Percentiles rank a stretch among this genome's conserved stretches.
These are phyloP conservation scores for Salvelinus namaycush DNA, from an alignment of 2,113 vertebrate genomes.

Conservation along the genomic window DNA sequence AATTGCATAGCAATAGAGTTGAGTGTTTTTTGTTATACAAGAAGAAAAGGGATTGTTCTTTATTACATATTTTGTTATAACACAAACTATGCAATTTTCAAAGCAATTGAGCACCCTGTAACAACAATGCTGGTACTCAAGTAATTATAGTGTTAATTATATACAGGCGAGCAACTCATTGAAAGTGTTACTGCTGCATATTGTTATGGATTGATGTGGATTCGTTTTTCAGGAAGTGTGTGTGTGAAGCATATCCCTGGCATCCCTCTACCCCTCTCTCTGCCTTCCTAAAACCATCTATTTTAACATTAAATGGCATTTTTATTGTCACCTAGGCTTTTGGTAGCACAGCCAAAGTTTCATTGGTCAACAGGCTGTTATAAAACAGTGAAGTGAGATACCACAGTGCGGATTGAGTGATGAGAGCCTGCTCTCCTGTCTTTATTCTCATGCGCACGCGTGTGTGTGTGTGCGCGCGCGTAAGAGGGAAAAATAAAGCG, in stretches of 20 bases:
- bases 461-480: neutral
- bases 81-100: too few species aligned
- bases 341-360: slow-evolving; percentile 63
- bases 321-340: slow-evolving; percentile 67
- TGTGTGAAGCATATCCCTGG: neutral
- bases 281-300: slow-evolving; percentile 52
- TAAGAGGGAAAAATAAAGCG: neutral
- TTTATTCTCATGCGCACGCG: slow-evolving; percentile 8
- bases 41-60: too few species aligned
- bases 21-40: too few species aligned
- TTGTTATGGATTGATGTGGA: neutral
- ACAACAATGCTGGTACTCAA: too few species aligned
- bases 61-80: too few species aligned
- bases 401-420: slow-evolving; percentile 20
- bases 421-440: neutral
- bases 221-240: neutral
- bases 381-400: slow-evolving; percentile 67
- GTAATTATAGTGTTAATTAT: too few species aligned
- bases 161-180: too few species aligned
- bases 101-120: too few species aligned
- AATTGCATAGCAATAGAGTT: too few species aligned
- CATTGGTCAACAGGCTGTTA: slow-evolving; percentile 63
- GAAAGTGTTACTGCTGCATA: too few species aligned
- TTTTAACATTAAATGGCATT: slow-evolving; percentile 63
- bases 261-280: neutral